Evolutionary conservation across 2,797 vertebrate genomes (phyloP), one percentile per base, ranked within the genome.

Genomic region (Oreonectes daqikongensis): DNA sequence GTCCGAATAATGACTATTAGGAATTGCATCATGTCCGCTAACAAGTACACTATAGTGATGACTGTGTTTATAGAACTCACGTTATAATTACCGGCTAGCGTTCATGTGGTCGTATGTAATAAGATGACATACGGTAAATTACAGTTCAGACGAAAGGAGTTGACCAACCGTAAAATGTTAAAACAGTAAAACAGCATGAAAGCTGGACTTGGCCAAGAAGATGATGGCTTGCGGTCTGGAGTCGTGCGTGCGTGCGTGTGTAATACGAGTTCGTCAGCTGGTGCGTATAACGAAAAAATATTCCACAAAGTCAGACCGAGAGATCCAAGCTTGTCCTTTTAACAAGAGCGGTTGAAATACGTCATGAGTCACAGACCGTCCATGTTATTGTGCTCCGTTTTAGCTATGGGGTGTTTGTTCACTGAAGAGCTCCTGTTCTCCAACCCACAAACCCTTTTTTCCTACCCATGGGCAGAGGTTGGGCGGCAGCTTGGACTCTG

Each of bases 81-180:
- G 69, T 66, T 81, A 38, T 73, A 69, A 83, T 79, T 81, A 69
- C 57, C 20, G 60, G 75, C 79, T 55, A 61, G 69, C 53, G 55
- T 73, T 77, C 22, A 57, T 73, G 65, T 73, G 57, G 65, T 72
- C 61, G 35, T 70, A 52, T 79, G 71, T 76, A 69, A 81, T 77
- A 77, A 77, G 40, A 67, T 42, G 72, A 64, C 46, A 79, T 53
- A 61, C 44, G 70, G 60, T 79, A 79, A 81, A 84, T 81, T 63
- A 77, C 67, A 81, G 67, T 66, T 53, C 30, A 60, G 52, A 81
- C 72, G 73, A 68, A 72, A 69, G 50, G 42, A 83, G 69, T 44
- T 74, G 69, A 77, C 82, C 79, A 66, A 64, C 69, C 30, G 66
- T 77, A 77, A 79, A 77, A 74, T 79, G 73, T 84, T 72, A 79